Conservation (phyloP, 2,888 invertebrate genomes). For the Campopleginae sp. region DNA sequence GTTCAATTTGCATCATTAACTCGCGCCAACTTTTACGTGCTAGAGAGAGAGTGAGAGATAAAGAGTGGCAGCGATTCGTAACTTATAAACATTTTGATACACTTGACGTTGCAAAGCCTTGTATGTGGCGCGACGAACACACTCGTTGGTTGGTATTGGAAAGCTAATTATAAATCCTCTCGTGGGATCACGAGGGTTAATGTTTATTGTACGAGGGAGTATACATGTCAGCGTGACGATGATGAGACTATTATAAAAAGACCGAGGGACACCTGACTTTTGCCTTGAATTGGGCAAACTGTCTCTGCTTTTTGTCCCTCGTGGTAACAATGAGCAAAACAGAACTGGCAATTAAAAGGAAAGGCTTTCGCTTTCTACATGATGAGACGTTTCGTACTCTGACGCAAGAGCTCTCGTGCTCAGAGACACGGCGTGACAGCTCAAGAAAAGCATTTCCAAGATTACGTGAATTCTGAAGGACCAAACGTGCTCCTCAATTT, state of each 20-base stretch:
- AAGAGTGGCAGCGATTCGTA: background rate
- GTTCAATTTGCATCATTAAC: conserved; percentile 46
- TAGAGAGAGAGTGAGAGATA: background rate
- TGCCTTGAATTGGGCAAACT: conserved; percentile 33
- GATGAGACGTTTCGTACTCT: conserved; percentile 4
- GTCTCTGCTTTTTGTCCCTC: background rate
- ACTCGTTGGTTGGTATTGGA: conserved; percentile 12
- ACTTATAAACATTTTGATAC: conserved; percentile 15
- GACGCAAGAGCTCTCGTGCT: conserved; percentile 23
- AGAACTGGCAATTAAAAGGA: background rate
- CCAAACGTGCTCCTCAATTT: background rate
- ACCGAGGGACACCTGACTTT: conserved; percentile 5
- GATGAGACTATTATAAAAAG: conserved; percentile 56
- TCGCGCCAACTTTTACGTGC: background rate
- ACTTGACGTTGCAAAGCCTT: background rate
- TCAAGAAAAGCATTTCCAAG: background rate
- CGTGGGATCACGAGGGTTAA: conserved; percentile 39
- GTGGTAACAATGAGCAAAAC: background rate
- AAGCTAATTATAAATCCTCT: conserved; percentile 39
- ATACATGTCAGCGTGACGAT: conserved; percentile 2
- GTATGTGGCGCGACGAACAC: background rate
- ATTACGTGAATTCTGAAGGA: background rate
- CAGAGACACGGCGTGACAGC: background rate
- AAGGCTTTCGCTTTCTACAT: background rate
- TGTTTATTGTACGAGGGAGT: conserved; percentile 18